Evolutionary conservation across 2,888 invertebrate genomes (phyloP).

Genomic region (Sarcophaga caerulescens): DNA sequence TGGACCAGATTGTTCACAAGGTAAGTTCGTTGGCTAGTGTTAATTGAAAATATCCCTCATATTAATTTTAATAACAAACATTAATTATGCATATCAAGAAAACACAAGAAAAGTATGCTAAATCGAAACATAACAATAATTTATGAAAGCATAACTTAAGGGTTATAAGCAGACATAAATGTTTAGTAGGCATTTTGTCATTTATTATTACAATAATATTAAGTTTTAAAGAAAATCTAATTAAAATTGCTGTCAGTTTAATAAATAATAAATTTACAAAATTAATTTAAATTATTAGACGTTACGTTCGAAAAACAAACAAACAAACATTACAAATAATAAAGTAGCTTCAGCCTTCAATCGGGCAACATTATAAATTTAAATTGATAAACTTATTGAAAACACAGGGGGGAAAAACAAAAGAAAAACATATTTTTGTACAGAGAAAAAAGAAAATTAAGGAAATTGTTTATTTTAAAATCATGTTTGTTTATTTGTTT

Average conservation of each 20-base stretch:
- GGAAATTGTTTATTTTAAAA: slow-evolving; percentile 33
- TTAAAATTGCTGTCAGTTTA: slow-evolving; percentile 60
- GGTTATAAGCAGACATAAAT: not conserved
- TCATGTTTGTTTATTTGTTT: slow-evolving; percentile 34
- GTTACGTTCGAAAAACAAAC: no score
- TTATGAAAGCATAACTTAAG: slow-evolving; percentile 26
- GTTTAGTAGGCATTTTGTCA: not conserved
- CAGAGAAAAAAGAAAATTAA: not conserved
- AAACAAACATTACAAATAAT: slow-evolving; percentile 27
- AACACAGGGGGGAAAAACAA: no score
- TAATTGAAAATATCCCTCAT: slow-evolving; percentile 24
- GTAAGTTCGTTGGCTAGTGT: slow-evolving; percentile 82
- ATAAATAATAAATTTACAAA: slow-evolving; percentile 55
- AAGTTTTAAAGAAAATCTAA: slow-evolving; percentile 46
- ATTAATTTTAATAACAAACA: not conserved
- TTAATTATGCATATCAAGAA: not conserved
- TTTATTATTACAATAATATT: not conserved
- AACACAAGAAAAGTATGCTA: not conserved
- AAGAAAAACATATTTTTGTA: no score
- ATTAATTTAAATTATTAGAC: slow-evolving; percentile 44
- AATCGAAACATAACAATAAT: not conserved
- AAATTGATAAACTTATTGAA: not conserved
- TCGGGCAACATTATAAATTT: not conserved
- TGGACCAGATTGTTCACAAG: slow-evolving; percentile 96
- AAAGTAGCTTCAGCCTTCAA: slow-evolving; percentile 31